Evolutionary conservation across 1,140 invertebrate species (phyloP).

Genomic region (Cecropterus lyciades): DNA sequence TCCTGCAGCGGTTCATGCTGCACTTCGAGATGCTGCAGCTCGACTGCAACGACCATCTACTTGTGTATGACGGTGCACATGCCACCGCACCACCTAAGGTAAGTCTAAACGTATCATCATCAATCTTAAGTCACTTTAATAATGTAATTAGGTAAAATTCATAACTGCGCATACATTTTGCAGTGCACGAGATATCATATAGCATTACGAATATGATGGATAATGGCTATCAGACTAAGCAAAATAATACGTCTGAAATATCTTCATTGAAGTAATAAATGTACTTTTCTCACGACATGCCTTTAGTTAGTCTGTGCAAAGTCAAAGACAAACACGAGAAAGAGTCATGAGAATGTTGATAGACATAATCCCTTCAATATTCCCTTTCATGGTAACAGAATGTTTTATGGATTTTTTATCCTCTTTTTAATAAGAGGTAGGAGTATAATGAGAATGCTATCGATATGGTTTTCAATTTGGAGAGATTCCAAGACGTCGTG

Average conservation of each 20-base stretch:
- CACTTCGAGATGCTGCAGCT: conserved; percentile 92
- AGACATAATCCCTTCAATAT: neutral
- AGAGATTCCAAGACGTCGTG: conserved; percentile 64
- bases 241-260: no score
- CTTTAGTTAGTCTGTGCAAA: no score
- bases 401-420: conserved; percentile 12
- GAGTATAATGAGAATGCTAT: conserved; percentile 37
- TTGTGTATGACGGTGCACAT: conserved; percentile 96
- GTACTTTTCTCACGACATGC: no score
- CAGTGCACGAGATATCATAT: neutral
- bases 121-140: no score
- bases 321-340: no score
- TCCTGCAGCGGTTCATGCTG: conserved; percentile 96
- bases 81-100: conserved; percentile 94
- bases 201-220: neutral
- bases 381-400: neutral
- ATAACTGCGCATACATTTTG: no score
- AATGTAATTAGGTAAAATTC: no score
- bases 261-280: no score
- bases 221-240: neutral
- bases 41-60: conserved; percentile 97
- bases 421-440: conserved; percentile 25
- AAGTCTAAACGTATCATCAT: conserved; percentile 26
- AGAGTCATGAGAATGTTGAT: neutral
- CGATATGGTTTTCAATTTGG: conserved; percentile 64